phyloP scores from a whole-genome alignment of 2,797 vertebrate species.

The Liasis olivaceus region DNA sequence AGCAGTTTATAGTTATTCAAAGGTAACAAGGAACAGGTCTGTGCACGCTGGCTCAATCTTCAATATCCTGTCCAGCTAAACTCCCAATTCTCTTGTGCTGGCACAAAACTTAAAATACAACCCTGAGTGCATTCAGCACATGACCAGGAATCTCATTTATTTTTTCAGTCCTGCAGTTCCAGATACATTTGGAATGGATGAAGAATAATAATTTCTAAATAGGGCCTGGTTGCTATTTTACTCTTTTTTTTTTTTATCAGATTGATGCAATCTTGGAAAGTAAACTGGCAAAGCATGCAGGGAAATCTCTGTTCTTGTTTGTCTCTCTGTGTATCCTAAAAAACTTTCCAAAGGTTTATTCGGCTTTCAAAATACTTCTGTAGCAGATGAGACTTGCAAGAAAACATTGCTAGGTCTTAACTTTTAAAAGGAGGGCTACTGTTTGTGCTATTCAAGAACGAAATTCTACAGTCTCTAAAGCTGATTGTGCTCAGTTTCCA shows the following conservation, averaged over 20 bases:
- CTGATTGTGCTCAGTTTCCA: neutral
- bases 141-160: neutral
- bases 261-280: no score
- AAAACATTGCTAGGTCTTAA: neutral
- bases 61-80: no score
- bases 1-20: neutral
- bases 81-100: neutral
- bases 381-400: neutral
- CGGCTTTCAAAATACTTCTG: neutral
- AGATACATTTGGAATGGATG: neutral
- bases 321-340: neutral
- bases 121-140: neutral
- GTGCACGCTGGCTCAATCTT: no score
- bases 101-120: neutral
- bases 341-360: neutral
- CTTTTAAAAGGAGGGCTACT: neutral
- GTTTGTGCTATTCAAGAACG: neutral
- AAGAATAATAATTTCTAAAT: no score
- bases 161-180: no score
- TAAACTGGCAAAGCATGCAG: no score
- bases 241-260: no score
- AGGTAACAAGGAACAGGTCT: no score
- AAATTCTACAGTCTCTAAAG: neutral
- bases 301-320: no score
- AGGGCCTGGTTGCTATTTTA: no score